Base-by-base conservation (phyloP, 2,113 vertebrate species). In the Larimichthys polyactis region DNA sequence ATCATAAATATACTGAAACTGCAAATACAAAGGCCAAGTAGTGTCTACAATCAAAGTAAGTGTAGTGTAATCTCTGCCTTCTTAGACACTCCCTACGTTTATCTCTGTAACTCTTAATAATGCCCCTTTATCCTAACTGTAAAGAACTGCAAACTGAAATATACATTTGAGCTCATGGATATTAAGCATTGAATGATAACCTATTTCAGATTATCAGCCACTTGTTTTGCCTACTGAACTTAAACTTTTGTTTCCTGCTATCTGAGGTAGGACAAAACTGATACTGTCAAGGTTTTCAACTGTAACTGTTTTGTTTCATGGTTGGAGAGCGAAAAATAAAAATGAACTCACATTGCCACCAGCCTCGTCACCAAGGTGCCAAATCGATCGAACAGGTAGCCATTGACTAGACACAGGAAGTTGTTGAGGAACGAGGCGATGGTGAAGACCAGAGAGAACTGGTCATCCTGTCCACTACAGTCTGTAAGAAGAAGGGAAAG, bases 401-500 rank as follows among this genome's bases (percentile, higher is more conserved):
- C 96, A 0, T 91, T 94, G 49, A 95, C 90, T 14, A 98, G 93
- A 0, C 89, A 95, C 83, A 97, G 83, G 75, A 97, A 96, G 93
- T 96, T 97, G 92, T 96, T 97, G 90, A 96, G 95, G 92, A 98
- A 98, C 19, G 97, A 96, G 11, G 95, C 96, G 0, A 97, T 81
- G 29, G 97, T 98, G 86, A 98, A 98, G 81, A 97, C 92, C 71
- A 98, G 91, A 0, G 96, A 96, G 82, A 97, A 94, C 71, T 89
- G 94, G 83, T 96, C 96, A 11, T 97, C 96, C 75, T 97, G 96
- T 1, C n/a, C 4, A 3, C 88, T 93, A 76, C 96, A 98, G 73
- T 88, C 97, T 98, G 71, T 0, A 2, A 78, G 5, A 72, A 20
- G 46, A 4, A 46, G 19, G 60, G 8, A 57, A 29, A 24, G 4